Evolutionary conservation across 92 coral and sea anemone species (phyloP), one percentile per base, ranked within the genome.

Genomic region (Palythoa grandis): DNA sequence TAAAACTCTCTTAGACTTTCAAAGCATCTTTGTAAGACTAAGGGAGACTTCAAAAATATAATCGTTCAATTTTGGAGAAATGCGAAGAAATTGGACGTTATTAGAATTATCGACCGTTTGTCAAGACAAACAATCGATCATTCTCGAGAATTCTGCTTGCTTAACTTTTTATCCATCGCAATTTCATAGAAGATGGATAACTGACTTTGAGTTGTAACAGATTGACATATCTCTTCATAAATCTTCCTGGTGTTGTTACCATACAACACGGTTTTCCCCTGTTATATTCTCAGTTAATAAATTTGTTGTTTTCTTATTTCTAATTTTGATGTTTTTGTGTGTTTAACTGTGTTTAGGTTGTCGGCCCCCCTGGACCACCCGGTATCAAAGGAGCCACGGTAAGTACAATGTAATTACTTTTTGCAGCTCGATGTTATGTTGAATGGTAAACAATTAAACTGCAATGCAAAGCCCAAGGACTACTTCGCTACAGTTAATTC

Each of bases 81-180:
- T 39, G 35, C 47, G 69, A 54, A 80, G 66, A 80, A 80, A 63
- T 63, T 80, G 52, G 23, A 67, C 60, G 85, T 22, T 65, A 22
- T 19, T 80, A 43, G 85, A 67, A 80, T 80, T 73, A 43, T 66
- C 50, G 58, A 80, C 47, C 35, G 74, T 67, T 66, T 65, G 25
- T 20, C 24, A 8, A 17, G 2, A 67, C 40, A 80, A 80, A 48
- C 74, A 25, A 80, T 22, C 58, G 50, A 25, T 52, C 74, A 80
- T 80, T 80, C 85, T 47, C 65, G 72, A 80, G 74, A 80, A 80
- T 65, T 80, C 85, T 80, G 85, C 85, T 80, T 80, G 85, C 85
- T 65, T 80, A 40, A 67, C 29, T 52, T 66, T 38, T 14, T 52
- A 8, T 66, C 22, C 74, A 65, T 80, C 85, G 66, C 74, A 80